Conservation (phyloP, 2,797 vertebrate genomes). For the Gymnopithys bicolor region DNA sequence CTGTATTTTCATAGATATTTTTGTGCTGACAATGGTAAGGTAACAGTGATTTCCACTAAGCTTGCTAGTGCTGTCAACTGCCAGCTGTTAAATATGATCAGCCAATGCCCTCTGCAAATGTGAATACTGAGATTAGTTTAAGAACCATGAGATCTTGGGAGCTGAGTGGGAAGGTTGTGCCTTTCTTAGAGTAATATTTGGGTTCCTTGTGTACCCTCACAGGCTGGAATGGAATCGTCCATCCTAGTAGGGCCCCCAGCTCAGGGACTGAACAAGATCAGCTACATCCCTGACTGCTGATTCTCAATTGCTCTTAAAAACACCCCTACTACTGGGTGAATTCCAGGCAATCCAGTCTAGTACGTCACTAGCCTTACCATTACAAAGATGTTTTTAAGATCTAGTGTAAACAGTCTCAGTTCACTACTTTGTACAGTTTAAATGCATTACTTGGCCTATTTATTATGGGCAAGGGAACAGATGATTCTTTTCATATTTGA, state of each 20-base stretch:
- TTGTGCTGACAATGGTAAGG: not conserved
- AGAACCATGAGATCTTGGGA: not conserved
- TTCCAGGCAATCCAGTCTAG: not conserved
- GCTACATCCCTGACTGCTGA: not conserved
- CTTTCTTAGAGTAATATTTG: not conserved
- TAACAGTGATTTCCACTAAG: not conserved
- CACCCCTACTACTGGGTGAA: not conserved
- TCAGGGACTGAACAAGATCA: not conserved
- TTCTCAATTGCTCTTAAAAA: not conserved
- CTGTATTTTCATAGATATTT: not conserved
- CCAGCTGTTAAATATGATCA: not conserved
- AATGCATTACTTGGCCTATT: not conserved
- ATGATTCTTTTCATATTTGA: slow-evolving; percentile 20
- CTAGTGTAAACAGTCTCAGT: slow-evolving; percentile 13
- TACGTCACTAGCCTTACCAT: slow-evolving; percentile 5
- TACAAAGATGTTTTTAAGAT: slow-evolving; percentile 19
- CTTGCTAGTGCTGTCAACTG: not conserved
- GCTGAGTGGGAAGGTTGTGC: not conserved
- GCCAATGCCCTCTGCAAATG: not conserved
- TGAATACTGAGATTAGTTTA: not conserved
- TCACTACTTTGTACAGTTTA: not conserved
- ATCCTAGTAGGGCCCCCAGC: not conserved
- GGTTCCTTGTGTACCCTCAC: not conserved
- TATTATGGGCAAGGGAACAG: not conserved
- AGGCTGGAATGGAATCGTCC: not conserved